Base-by-base conservation (phyloP, 2,888 invertebrate species). In the Cacoxenus indagator region DNA sequence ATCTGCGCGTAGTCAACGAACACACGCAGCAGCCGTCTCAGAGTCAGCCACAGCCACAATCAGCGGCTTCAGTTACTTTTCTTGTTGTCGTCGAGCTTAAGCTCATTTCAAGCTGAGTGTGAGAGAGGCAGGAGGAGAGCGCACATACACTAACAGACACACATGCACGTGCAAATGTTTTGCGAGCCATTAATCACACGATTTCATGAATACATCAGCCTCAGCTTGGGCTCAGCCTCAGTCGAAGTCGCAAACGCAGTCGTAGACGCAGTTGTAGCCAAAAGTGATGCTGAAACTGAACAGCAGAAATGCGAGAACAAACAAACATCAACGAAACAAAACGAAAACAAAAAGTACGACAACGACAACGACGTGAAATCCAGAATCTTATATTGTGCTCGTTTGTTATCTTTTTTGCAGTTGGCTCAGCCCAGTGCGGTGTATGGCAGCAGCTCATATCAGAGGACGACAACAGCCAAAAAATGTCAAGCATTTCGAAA, bases 161-260 rank as follows among this genome's bases (percentile, higher is more conserved):
- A 66, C 45, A 64, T 79, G 83, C 78, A 82, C 84, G 85, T 86
- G 84, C 82, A 86, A 86, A 86, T 85, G 85, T 85, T 84, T 85
- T 86, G 79, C 85, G 81, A 86, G 85, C 86, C 87, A 87, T 87
- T 87, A 87, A 87, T 87, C 87, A 87, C 85, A 85, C 85, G 86
- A 85, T 87, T 87, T 85, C 86, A 86, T 85, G 86, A 86, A 86
- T 86, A 86, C 86, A 86, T 87, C 85, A 84, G 76, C 78, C 65
- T 43, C 59, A 74, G 69, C 24, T n/a, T n/a, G n/a, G n/a, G n/a
- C n/a, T 87, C 85, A 84, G 76, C 78, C 65, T 43, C 59, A 74
- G 69, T 17, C 70, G 65, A 67, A 70, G 73, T 75, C 75, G 75
- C 73, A 69, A 69, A 69, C 71, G 70, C n/a, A 51, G 22, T 73